Percentiles rank a stretch among this genome's conserved stretches.
phyloP scores from a whole-genome alignment of 1,140 invertebrate species.

The Pogonus chalceus region DNA sequence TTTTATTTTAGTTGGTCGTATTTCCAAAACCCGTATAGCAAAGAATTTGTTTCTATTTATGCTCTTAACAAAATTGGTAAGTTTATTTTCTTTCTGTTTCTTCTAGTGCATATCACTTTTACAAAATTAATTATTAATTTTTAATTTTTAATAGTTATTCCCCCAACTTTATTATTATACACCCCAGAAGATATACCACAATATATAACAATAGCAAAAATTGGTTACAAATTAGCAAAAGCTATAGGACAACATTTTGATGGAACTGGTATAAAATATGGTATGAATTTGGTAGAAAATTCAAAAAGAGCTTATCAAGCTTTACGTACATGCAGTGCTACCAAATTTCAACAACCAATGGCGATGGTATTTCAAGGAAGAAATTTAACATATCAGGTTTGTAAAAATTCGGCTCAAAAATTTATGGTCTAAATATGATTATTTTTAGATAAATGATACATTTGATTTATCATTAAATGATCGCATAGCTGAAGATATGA shows the following conservation, averaged over 20 bases:
- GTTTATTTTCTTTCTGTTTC: background rate
- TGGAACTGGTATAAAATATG: constrained; percentile 15
- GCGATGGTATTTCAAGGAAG: constrained; percentile 8
- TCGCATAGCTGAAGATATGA: constrained; percentile 15
- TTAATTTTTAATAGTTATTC: constrained; percentile 3
- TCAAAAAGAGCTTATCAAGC: constrained; percentile 11
- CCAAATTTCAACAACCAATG: too few relatives aligned
- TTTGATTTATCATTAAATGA: constrained; percentile 13
- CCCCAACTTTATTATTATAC: constrained; percentile 10
- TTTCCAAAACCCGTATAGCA: background rate
- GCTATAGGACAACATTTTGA: constrained; percentile 19
- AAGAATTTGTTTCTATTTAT: background rate
- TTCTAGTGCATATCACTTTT: background rate
- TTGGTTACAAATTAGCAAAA: constrained; percentile 17
- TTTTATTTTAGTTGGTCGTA: background rate
- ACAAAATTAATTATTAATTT: background rate
- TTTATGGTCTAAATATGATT: background rate
- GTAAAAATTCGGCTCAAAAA: constrained; percentile 2
- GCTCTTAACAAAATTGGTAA: background rate
- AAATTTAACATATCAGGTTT: background rate
- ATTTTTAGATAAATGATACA: background rate
- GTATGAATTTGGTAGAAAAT: constrained; percentile 4
- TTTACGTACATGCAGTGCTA: constrained; percentile 4
- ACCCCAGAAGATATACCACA: constrained; percentile 9
- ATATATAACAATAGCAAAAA: constrained; percentile 15